Percentiles rank a stretch among this genome's conserved stretches.
These are phyloP conservation scores for Brachionus rubens DNA, from an alignment of 1,140 invertebrate genomes.

Conservation along the genomic window DNA sequence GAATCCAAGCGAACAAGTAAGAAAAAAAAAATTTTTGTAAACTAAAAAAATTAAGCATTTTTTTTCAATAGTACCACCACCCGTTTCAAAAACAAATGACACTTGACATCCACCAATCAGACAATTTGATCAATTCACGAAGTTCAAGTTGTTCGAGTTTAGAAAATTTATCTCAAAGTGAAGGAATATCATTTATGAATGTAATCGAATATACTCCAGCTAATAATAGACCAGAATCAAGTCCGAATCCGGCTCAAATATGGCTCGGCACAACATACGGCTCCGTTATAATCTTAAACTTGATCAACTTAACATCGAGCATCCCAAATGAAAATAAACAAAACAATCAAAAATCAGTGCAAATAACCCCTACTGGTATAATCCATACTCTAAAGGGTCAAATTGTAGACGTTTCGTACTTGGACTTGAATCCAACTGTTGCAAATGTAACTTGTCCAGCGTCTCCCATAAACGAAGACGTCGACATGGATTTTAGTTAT, in stretches of 20 bases:
- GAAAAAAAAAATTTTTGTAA: neutral
- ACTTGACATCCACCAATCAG: constrained; percentile 17
- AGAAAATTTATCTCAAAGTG: constrained; percentile 36
- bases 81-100: constrained; percentile 27
- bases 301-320: neutral
- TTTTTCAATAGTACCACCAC: neutral
- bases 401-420: constrained; percentile 86
- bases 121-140: neutral
- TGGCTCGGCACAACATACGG: constrained; percentile 28
- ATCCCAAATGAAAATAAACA: neutral
- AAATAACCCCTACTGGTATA: constrained; percentile 67
- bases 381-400: constrained; percentile 89
- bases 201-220: neutral
- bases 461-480: neutral
- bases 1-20: constrained; percentile 59
- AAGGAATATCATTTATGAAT: constrained; percentile 1
- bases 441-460: neutral
- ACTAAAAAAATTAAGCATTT: neutral
- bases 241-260: neutral
- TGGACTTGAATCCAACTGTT: constrained; percentile 78
- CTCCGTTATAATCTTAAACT: constrained; percentile 30
- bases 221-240: neutral
- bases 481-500: constrained; percentile 31
- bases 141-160: constrained; percentile 43
- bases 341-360: neutral